Evolutionary conservation across 2,888 invertebrate species (phyloP).

Genomic region (Caenorhabditis drosophilae): DNA sequence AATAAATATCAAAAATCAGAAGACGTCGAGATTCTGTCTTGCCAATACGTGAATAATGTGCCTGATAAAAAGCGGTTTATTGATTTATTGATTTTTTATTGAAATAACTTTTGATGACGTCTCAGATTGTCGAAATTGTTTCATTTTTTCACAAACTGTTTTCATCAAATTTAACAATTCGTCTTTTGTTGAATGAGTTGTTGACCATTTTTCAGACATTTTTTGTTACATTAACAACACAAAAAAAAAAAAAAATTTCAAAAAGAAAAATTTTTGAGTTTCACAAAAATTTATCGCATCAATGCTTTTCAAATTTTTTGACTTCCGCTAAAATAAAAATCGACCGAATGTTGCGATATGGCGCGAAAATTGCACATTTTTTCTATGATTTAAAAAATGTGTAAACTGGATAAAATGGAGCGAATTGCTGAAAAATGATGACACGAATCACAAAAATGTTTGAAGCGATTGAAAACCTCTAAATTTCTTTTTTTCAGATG

Average conservation of each 20-base stretch:
- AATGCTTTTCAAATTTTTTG: too few relatives aligned
- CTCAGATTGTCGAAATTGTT: constrained; percentile 7
- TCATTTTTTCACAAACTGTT: constrained; percentile 4
- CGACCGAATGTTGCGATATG: too few relatives aligned
- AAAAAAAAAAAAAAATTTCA: neutral
- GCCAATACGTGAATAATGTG: neutral
- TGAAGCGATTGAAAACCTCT: too few relatives aligned
- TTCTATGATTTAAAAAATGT: neutral
- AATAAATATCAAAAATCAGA: constrained; percentile 16
- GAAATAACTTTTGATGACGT: neutral
- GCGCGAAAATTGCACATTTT: too few relatives aligned
- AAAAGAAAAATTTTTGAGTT: neutral
- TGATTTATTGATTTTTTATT: too few relatives aligned
- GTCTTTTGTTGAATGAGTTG: constrained; percentile 24
- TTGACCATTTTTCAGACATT: constrained; percentile 2
- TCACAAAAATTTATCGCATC: too few relatives aligned
- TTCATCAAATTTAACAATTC: constrained; percentile 15
- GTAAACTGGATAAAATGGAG: neutral
- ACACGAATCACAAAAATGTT: too few relatives aligned
- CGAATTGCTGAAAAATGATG: too few relatives aligned
- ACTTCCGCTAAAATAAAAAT: too few relatives aligned
- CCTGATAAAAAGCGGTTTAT: constrained; percentile 6
- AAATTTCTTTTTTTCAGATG: constrained; percentile 20
- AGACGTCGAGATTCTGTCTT: constrained; percentile 1
- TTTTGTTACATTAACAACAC: neutral